Evolutionary conservation across 2,888 invertebrate genomes (phyloP).

Genomic region (Gymnoscelis rufifasciata): DNA sequence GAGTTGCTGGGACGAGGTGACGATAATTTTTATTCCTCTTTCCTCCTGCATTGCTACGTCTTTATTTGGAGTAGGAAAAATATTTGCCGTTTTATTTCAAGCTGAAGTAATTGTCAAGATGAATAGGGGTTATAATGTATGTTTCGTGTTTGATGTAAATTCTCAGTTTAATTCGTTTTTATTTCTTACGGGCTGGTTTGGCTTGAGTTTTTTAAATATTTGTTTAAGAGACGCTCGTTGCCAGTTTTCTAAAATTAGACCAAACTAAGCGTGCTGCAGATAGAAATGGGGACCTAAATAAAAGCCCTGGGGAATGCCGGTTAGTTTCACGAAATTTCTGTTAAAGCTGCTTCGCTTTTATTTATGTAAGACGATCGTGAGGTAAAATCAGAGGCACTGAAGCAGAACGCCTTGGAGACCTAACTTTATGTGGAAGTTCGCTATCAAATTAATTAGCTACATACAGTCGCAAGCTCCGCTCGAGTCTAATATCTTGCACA

Average conservation of each 20-base stretch:
- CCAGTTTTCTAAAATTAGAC: background rate
- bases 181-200: constrained; percentile 12
- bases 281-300: constrained; percentile 5
- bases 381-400: constrained; percentile 11
- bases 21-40: constrained; percentile 56
- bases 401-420: constrained; percentile 19
- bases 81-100: constrained; percentile 31
- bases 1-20: constrained; percentile 47
- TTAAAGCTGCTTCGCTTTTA: constrained; percentile 10
- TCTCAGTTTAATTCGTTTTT: constrained; percentile 24
- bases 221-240: background rate
- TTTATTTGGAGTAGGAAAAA: constrained; percentile 42
- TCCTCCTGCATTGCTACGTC: constrained; percentile 51
- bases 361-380: constrained; percentile 13
- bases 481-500: constrained; percentile 8
- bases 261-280: background rate
- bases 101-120: constrained; percentile 47
- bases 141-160: constrained; percentile 24
- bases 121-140: constrained; percentile 38
- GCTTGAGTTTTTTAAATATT: background rate
- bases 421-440: constrained; percentile 16
- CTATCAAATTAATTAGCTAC: constrained; percentile 21
- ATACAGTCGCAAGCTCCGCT: constrained; percentile 18
- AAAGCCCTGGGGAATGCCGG: constrained; percentile 6
- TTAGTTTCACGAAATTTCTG: constrained; percentile 1